These are phyloP conservation scores for Rhinolophus sinicus DNA, from an alignment of 2,113 vertebrate species.

Conservation along the genomic window DNA sequence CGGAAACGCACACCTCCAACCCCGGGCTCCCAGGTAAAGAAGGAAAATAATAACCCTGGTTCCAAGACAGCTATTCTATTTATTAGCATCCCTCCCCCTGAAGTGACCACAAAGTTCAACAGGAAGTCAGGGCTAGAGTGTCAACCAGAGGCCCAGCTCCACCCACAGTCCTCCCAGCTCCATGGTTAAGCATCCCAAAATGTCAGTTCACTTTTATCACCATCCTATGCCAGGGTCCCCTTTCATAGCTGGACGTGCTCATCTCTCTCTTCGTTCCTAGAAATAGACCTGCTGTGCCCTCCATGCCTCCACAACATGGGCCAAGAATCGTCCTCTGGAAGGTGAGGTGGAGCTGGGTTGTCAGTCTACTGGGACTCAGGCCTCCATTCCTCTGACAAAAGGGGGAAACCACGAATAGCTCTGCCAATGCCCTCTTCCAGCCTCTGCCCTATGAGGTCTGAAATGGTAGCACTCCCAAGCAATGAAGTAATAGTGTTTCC, in stretches of 20 bases:
- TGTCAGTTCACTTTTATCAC: too few species aligned
- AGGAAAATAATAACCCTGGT: too few species aligned
- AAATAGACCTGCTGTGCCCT: rapidly evolving
- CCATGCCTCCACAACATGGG: neutral
- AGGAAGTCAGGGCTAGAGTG: too few species aligned
- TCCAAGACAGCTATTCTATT: too few species aligned
- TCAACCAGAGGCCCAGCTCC: too few species aligned
- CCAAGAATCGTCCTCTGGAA: neutral
- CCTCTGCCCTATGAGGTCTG: neutral
- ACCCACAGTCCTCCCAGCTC: too few species aligned
- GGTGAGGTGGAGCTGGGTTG: neutral
- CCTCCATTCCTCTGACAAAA: neutral
- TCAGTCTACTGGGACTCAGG: neutral
- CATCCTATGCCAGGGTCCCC: rapidly evolving
- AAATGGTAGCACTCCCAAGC: neutral
- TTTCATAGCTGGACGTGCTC: neutral
- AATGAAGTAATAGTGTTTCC: neutral
- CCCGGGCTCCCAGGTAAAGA: too few species aligned
- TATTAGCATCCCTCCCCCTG: too few species aligned
- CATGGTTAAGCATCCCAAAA: too few species aligned
- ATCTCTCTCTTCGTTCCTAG: neutral
- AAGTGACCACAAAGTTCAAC: too few species aligned
- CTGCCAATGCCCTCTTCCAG: neutral
- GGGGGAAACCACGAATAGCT: neutral
- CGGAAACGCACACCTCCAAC: too few species aligned